A percentile compares a stretch with the other conserved stretches of the same genome.
Conservation (phyloP, 2,797 vertebrate species). For the Crenuchus spilurus region DNA sequence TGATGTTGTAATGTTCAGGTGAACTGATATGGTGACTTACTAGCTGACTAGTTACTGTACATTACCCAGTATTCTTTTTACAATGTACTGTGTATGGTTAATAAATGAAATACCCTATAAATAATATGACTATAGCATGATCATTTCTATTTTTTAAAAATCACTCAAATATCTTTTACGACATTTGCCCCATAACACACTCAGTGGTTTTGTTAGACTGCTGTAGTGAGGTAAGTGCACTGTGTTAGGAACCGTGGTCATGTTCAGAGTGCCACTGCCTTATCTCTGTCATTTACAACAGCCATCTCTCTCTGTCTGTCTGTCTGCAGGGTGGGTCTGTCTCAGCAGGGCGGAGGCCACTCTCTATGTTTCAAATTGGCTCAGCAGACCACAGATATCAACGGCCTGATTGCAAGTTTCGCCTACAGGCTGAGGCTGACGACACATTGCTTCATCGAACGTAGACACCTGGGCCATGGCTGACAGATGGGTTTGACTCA, state of each 20-base stretch:
- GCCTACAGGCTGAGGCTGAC: conserved; percentile 19
- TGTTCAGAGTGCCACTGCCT: not conserved
- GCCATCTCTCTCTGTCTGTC: conserved; percentile 7
- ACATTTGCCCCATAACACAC: not conserved
- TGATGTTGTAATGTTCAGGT: too few species aligned
- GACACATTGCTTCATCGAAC: not conserved
- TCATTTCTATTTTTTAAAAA: too few species aligned
- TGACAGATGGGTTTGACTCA: conserved; percentile 35
- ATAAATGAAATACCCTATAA: too few species aligned
- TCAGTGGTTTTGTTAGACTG: not conserved
- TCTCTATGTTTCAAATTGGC: conserved; percentile 44
- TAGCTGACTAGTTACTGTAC: too few species aligned
- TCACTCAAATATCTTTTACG: too few species aligned
- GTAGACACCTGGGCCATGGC: conserved; percentile 12
- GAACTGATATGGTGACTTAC: too few species aligned
- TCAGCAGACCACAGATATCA: conserved; percentile 74
- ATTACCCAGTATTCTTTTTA: too few species aligned
- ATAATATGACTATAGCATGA: too few species aligned
- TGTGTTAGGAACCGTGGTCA: not conserved
- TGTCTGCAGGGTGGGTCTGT: conserved; percentile 20
- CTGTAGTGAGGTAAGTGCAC: not conserved
- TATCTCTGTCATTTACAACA: conserved; percentile 24
- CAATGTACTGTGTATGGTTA: too few species aligned
- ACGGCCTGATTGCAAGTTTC: conserved; percentile 20
- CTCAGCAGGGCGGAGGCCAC: conserved; percentile 8